phyloP scores from a whole-genome alignment of 2,888 invertebrate genomes.

The Mythimna pallens region DNA sequence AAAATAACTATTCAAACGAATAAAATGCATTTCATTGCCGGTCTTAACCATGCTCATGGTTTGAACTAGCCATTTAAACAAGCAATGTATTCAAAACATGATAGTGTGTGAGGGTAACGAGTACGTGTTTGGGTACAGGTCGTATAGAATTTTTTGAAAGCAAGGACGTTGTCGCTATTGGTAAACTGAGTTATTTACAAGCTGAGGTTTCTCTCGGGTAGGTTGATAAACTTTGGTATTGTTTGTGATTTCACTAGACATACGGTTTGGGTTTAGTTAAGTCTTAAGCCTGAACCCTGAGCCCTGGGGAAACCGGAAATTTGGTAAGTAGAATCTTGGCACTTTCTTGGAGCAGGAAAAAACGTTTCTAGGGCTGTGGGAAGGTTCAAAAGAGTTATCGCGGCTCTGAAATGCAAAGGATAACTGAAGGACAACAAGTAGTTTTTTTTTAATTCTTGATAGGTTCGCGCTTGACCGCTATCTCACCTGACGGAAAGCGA shows the following conservation, averaged over 20 bases:
- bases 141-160: slow-evolving; percentile 73
- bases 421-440: too few species aligned
- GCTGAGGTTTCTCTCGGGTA: slow-evolving; percentile 70
- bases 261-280: neutral
- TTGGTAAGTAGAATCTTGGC: too few species aligned
- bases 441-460: too few species aligned
- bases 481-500: too few species aligned
- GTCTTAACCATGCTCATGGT: accelerated
- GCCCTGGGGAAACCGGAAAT: too few species aligned
- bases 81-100: slow-evolving; percentile 26
- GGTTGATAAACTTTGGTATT: slow-evolving; percentile 42
- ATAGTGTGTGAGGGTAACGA: neutral
- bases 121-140: slow-evolving; percentile 15
- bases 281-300: neutral
- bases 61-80: neutral
- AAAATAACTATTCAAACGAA: neutral
- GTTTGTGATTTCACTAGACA: slow-evolving; percentile 17
- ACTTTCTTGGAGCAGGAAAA: too few species aligned
- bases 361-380: too few species aligned
- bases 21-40: slow-evolving; percentile 14
- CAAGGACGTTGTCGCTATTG: slow-evolving; percentile 73
- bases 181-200: slow-evolving; percentile 66
- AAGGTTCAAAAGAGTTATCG: too few species aligned
- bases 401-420: too few species aligned
- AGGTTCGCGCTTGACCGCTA: too few species aligned